These are phyloP conservation scores for Cuculus canorus DNA, from an alignment of 2,797 vertebrate genomes.

Conservation along the genomic window DNA sequence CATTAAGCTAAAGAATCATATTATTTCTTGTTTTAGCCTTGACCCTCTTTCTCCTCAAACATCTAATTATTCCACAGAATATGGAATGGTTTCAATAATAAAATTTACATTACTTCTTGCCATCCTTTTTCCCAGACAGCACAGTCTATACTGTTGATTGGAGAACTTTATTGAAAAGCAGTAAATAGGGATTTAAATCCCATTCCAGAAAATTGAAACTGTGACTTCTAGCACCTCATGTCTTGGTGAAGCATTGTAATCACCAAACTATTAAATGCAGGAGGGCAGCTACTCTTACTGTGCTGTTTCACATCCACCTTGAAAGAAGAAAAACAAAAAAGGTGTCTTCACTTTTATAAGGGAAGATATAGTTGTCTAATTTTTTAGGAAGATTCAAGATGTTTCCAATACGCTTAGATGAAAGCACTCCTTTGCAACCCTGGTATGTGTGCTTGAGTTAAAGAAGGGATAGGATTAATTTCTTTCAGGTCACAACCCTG, in stretches of 20 bases:
- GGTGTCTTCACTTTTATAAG: background rate
- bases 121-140: background rate
- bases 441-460: background rate
- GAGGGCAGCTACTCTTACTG: background rate
- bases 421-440: background rate
- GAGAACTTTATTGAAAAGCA: background rate
- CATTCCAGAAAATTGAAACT: background rate
- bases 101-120: background rate
- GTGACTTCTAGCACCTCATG: background rate
- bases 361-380: background rate
- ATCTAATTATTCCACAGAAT: background rate
- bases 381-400: background rate
- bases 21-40: background rate
- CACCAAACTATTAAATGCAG: background rate
- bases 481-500: background rate
- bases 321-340: background rate
- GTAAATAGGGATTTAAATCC: background rate
- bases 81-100: background rate
- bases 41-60: background rate
- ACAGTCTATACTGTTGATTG: background rate
- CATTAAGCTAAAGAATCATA: background rate
- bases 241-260: background rate
- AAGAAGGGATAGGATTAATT: background rate
- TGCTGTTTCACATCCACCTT: background rate
- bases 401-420: background rate